Base-by-base conservation (phyloP, 2,888 invertebrate species). In the Drosophila gaucha region DNA sequence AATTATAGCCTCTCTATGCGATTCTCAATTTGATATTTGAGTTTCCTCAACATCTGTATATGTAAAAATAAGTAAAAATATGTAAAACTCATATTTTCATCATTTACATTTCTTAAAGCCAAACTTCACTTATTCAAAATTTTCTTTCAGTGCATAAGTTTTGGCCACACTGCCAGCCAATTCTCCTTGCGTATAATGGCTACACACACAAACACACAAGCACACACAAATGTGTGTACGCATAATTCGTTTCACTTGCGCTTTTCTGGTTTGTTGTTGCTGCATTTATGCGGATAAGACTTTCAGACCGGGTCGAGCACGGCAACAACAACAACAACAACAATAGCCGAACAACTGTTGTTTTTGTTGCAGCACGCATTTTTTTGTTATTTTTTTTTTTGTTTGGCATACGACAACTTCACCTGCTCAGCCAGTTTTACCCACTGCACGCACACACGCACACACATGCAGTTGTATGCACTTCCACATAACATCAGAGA, bases 231-330 rank as follows among this genome's bases (percentile, higher is more conserved):
- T 2, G 18, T 12, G 2, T 31, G 8, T 20, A 68, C 47, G 47
- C 75, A 74, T 70, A 64, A 59, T 71, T 64, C 59, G 59, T 75
- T 75, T 73, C 75, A 73, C 73, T 73, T 73, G 76, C 73, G 76
- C 75, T 73, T 72, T 73, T 73, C 65, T 59, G 64, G 43, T 55
- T 26, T 36, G 43, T 26, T 36, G 43, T 30, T 43, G 47, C 47
- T 68, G 70, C 49, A 51, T 43, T 62, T 54, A 62, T 35, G 33
- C 70, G 71, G 70, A 69, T 49, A 75, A 72, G 58, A 70, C 75
- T 72, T 72, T 74, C 75, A 43, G 56, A 68, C 39, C 74, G 46
- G 59, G 73, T 52, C 47, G 41, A 30, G n/a, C 38, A 54, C 51
- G 52, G 18, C 68, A 67, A 44, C 41, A 64, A 41, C 22, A 46